phyloP scores from a whole-genome alignment of 1,140 invertebrate species.

The Bombus impatiens region DNA sequence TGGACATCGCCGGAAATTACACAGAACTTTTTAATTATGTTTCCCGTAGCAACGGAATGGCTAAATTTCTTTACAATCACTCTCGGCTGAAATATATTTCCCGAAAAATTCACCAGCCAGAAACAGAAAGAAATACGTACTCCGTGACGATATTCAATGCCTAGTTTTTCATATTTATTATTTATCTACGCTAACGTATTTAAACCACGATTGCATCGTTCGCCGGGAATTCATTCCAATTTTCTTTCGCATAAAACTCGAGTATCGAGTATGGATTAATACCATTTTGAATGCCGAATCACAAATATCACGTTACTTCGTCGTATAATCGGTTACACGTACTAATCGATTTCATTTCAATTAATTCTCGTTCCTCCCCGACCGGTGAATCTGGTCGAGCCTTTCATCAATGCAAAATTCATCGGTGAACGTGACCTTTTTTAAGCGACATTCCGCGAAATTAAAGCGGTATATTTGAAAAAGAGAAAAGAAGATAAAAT shows the following conservation, averaged over 20 bases:
- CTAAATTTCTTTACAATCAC: background rate
- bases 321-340: conserved; percentile 1
- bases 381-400: no score
- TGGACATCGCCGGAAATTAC: background rate
- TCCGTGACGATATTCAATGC: no score
- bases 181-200: background rate
- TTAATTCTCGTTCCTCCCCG: conserved; percentile 1
- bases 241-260: background rate
- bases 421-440: background rate
- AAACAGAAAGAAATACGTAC: background rate
- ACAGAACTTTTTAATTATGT: conserved; percentile 1
- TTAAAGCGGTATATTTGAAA: background rate
- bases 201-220: background rate
- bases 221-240: background rate
- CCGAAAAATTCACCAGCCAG: background rate
- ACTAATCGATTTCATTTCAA: conserved; percentile 6
- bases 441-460: background rate
- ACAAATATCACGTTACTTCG: background rate
- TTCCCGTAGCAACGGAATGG: background rate
- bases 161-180: background rate
- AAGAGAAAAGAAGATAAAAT: background rate
- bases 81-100: background rate
- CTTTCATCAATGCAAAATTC: conserved; percentile 10
- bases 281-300: background rate
- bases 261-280: background rate